phyloP scores from a whole-genome alignment of 1,140 invertebrate species.

The Teleopsis dalmanni region DNA sequence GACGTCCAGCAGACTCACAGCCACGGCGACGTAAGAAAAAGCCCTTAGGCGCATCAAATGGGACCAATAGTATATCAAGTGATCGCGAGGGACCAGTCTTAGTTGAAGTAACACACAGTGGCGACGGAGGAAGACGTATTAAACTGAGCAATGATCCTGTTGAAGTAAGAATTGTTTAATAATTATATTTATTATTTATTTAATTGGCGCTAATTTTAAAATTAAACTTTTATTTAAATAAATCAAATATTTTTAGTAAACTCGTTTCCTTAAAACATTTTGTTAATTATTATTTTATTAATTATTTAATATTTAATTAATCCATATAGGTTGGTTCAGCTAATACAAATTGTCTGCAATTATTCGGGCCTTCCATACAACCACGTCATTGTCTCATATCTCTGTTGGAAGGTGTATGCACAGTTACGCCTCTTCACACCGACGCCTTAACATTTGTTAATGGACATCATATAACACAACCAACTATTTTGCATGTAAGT shows the following conservation, averaged over 20 bases:
- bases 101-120: constrained; percentile 56
- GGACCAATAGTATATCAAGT: constrained; percentile 43
- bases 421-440: constrained; percentile 83
- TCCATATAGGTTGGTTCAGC: constrained; percentile 53
- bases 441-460: constrained; percentile 93
- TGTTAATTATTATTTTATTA: constrained; percentile 2
- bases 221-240: no score
- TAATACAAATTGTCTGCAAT: constrained; percentile 56
- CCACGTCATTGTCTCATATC: constrained; percentile 90
- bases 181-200: background rate
- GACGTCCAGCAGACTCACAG: constrained; percentile 80
- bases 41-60: constrained; percentile 53
- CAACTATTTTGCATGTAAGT: constrained; percentile 79
- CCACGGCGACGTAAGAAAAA: constrained; percentile 88
- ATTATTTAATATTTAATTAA: background rate
- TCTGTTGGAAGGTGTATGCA: constrained; percentile 82
- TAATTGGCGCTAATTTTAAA: no score
- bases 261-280: background rate
- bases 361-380: constrained; percentile 76
- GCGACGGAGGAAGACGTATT: constrained; percentile 55
- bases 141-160: constrained; percentile 54
- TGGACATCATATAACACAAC: constrained; percentile 83
- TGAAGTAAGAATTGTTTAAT: constrained; percentile 45
- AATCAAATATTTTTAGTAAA: background rate
- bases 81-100: constrained; percentile 50